phyloP scores from a whole-genome alignment of 1,140 invertebrate species.

The Anagrus nilaparvatae region DNA sequence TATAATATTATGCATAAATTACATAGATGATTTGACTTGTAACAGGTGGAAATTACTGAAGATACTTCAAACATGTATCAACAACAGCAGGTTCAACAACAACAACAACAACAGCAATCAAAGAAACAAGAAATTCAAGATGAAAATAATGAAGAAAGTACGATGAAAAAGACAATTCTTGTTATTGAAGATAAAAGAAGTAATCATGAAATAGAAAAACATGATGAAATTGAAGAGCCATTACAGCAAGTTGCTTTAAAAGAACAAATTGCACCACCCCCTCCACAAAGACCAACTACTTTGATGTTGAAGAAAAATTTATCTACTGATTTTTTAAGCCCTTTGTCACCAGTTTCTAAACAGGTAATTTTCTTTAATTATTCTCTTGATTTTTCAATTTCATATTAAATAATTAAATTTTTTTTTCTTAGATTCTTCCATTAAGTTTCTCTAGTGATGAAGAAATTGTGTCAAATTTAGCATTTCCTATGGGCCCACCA shows the following conservation, averaged over 20 bases:
- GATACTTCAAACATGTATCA: too few species aligned
- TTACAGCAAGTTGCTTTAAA: too few species aligned
- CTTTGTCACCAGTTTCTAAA: constrained; percentile 29
- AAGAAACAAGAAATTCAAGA: not conserved
- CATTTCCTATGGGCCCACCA: constrained; percentile 43
- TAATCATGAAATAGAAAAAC: not conserved
- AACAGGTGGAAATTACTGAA: too few species aligned
- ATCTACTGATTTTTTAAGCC: constrained; percentile 21
- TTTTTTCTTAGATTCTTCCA: constrained; percentile 29
- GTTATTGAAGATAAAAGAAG: not conserved
- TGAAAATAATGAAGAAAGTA: not conserved
- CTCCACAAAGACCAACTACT: constrained; percentile 19
- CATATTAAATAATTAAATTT: not conserved
- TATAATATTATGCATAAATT: too few species aligned
- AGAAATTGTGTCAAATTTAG: constrained; percentile 30
- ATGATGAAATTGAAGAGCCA: too few species aligned
- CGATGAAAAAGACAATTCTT: not conserved
- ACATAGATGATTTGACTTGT: too few species aligned
- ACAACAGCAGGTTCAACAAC: too few species aligned
- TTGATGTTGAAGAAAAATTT: constrained; percentile 18
- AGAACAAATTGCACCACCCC: not conserved
- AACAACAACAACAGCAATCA: not conserved
- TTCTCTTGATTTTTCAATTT: not conserved
- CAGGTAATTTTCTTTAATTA: constrained; percentile 24
- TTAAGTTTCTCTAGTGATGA: constrained; percentile 35